Evolutionary conservation across 2,113 vertebrate genomes (phyloP).

Genomic region (Podarcis muralis): DNA sequence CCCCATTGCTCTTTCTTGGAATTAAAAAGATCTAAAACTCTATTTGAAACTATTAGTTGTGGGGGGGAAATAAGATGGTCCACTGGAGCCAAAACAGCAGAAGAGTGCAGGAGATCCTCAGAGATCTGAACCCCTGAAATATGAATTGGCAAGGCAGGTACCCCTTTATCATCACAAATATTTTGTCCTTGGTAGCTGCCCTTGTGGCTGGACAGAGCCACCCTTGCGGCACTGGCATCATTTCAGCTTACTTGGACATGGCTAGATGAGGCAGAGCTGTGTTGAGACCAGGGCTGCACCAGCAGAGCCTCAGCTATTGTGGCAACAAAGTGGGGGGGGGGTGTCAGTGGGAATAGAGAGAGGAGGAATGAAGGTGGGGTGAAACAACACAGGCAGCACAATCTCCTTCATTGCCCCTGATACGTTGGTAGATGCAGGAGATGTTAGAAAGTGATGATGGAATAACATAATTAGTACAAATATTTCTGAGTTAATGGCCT

Average conservation of each 20-base stretch:
- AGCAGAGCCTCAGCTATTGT: too few relatives aligned
- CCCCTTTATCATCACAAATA: not conserved
- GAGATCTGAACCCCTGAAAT: not conserved
- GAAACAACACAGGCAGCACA: too few relatives aligned
- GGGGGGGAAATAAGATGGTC: not conserved
- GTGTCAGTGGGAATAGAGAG: too few relatives aligned
- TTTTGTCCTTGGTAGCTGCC: not conserved
- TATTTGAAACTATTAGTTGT: fast-evolving
- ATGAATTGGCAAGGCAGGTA: not conserved
- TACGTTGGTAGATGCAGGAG: not conserved
- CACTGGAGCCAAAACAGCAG: not conserved
- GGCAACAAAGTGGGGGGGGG: too few relatives aligned
- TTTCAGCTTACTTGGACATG: too few relatives aligned
- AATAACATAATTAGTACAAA: not conserved
- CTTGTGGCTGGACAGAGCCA: too few relatives aligned
- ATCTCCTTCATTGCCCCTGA: too few relatives aligned
- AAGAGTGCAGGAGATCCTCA: not conserved
- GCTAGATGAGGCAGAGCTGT: too few relatives aligned
- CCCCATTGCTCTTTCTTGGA: not conserved
- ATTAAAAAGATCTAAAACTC: constrained; percentile 3
- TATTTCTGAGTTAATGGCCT: not conserved
- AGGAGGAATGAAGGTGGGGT: too few relatives aligned
- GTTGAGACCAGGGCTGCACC: too few relatives aligned
- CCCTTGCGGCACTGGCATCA: too few relatives aligned
- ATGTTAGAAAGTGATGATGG: not conserved